Percentiles rank a stretch among this genome's conserved stretches.
These are phyloP conservation scores for Barbus barbus DNA, from an alignment of 2,113 vertebrate genomes.

Conservation along the genomic window DNA sequence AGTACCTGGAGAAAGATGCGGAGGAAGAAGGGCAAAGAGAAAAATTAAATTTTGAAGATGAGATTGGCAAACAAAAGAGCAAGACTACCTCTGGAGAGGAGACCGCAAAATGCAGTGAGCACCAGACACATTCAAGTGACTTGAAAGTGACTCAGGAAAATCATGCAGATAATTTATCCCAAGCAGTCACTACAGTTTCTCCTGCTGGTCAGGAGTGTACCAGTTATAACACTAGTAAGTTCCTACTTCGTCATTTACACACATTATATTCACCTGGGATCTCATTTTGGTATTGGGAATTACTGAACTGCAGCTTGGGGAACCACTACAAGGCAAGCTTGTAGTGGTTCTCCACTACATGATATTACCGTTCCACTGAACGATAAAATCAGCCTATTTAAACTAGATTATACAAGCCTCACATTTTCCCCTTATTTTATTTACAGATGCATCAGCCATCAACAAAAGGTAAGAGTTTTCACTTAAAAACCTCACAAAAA, in stretches of 20 bases:
- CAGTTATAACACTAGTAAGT: not conserved
- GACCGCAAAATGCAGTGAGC: not conserved
- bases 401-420: no score
- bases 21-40: slow-evolving; percentile 70
- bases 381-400: no score
- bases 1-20: slow-evolving; percentile 48
- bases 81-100: not conserved
- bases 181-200: slow-evolving; percentile 14
- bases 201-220: slow-evolving; percentile 61
- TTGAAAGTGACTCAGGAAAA: slow-evolving; percentile 29
- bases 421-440: no score
- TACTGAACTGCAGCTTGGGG: no score
- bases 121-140: slow-evolving; percentile 36
- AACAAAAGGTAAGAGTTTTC: no score
- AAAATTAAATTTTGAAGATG: slow-evolving; percentile 67
- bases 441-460: no score
- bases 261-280: no score
- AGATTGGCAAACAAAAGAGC: slow-evolving; percentile 42
- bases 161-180: not conserved
- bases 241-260: not conserved
- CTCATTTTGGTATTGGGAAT: no score
- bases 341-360: no score
- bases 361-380: no score
- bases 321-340: not conserved
- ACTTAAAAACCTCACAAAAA: no score